A percentile compares a stretch with the other conserved stretches of the same genome.
These are phyloP conservation scores for Ruditapes philippinarum DNA, from an alignment of 1,140 invertebrate species.

Conservation along the genomic window DNA sequence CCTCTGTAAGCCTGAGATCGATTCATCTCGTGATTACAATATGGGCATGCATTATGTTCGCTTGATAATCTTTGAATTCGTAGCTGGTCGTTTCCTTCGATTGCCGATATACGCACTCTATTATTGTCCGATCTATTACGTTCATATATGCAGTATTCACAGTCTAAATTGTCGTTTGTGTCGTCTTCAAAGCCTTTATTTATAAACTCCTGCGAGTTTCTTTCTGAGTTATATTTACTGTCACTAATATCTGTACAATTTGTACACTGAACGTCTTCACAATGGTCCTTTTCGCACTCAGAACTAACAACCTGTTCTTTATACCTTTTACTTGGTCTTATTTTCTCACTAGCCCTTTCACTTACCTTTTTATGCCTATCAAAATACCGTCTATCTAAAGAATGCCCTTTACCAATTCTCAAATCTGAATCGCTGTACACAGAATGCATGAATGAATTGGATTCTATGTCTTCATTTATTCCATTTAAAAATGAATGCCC, in stretches of 20 bases:
- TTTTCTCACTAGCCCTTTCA: not conserved
- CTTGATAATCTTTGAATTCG: constrained; percentile 35
- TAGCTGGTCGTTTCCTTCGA: constrained; percentile 21
- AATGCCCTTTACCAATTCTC: not conserved
- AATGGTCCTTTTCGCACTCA: constrained; percentile 56
- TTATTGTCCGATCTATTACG: constrained; percentile 48
- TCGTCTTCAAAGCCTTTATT: constrained; percentile 30
- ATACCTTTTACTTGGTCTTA: not conserved
- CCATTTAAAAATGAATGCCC: not conserved
- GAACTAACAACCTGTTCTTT: not conserved
- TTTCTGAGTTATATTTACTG: not conserved
- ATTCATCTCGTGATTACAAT: constrained; percentile 22
- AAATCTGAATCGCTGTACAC: not conserved
- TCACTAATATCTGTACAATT: not conserved
- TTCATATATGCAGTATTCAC: constrained; percentile 1
- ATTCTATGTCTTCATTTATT: constrained; percentile 6
- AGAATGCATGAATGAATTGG: not conserved
- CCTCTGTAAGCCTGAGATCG: constrained; percentile 11
- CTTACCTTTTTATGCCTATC: not conserved
- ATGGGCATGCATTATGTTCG: not conserved
- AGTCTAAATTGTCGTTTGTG: not conserved
- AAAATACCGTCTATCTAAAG: not conserved
- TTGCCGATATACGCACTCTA: constrained; percentile 30
- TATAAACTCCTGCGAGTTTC: constrained; percentile 12
- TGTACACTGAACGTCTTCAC: constrained; percentile 23